Evolutionary conservation across 2,113 vertebrate genomes (phyloP).

Genomic region (Seriola rivoliana): DNA sequence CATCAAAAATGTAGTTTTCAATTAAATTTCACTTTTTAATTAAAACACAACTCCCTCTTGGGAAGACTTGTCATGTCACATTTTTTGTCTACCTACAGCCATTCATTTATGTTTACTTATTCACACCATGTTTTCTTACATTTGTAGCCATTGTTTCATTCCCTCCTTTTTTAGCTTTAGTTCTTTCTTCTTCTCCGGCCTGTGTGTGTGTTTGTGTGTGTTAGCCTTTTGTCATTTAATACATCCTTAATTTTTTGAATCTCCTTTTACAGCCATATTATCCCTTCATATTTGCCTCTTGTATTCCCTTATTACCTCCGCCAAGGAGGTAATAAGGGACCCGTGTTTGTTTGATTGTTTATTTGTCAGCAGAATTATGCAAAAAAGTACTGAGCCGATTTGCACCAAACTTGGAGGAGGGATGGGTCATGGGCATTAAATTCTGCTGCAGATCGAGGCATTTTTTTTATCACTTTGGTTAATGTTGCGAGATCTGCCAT

Average conservation of each 20-base stretch:
- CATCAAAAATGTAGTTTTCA: slow-evolving; percentile 8
- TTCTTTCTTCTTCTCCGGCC: neutral
- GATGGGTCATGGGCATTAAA: no score
- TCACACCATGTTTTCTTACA: slow-evolving; percentile 2
- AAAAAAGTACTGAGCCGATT: no score
- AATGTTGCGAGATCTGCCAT: no score
- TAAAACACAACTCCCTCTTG: slow-evolving; percentile 23
- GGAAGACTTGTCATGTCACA: neutral
- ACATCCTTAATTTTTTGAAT: neutral
- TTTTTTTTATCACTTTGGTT: no score
- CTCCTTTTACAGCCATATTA: neutral
- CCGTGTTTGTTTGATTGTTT: no score
- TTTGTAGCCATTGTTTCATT: neutral
- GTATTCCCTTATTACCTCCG: neutral
- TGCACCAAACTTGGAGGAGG: no score
- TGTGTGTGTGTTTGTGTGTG: no score
- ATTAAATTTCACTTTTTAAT: slow-evolving; percentile 28
- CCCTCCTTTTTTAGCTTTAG: neutral
- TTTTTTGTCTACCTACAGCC: neutral
- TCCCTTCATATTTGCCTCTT: neutral
- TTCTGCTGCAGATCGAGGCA: no score
- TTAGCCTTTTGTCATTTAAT: neutral
- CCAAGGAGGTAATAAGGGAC: no score
- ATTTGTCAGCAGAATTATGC: no score
- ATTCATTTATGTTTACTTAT: neutral